Conservation (phyloP, 1,140 invertebrate species). For the Aplysia californica region DNA sequence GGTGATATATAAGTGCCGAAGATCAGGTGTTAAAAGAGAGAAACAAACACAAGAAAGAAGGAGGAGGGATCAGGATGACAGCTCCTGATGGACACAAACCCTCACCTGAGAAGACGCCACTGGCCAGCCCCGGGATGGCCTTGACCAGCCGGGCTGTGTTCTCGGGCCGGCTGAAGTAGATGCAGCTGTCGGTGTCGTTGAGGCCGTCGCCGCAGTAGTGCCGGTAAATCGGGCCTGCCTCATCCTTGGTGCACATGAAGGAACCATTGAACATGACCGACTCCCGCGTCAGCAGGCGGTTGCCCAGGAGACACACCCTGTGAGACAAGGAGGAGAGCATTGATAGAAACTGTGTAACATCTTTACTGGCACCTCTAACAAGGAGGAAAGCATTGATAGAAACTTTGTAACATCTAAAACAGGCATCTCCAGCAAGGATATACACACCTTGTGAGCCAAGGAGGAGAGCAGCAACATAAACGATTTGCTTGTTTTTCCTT, state of each 20-base stretch:
- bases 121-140: constrained; percentile 83
- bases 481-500: no score
- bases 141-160: constrained; percentile 71
- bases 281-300: constrained; percentile 77
- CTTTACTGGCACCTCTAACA: no score
- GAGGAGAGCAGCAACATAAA: no score
- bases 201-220: constrained; percentile 73
- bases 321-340: not conserved
- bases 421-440: no score
- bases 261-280: constrained; percentile 49
- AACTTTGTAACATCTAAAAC: no score
- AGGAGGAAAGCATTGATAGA: no score
- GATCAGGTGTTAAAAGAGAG: no score
- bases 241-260: constrained; percentile 79
- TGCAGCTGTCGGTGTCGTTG: constrained; percentile 75
- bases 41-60: no score
- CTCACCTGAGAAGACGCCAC: constrained; percentile 81
- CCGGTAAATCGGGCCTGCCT: constrained; percentile 64
- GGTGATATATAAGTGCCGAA: no score
- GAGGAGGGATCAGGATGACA: no score
- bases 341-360: no score
- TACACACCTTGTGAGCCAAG: constrained; percentile 87
- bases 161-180: constrained; percentile 75
- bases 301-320: constrained; percentile 94
- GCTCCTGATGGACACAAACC: no score